Evolutionary conservation across 2,113 vertebrate genomes (phyloP), one percentile per base, ranked within the genome.

Genomic region (Hiodon tergisus): DNA sequence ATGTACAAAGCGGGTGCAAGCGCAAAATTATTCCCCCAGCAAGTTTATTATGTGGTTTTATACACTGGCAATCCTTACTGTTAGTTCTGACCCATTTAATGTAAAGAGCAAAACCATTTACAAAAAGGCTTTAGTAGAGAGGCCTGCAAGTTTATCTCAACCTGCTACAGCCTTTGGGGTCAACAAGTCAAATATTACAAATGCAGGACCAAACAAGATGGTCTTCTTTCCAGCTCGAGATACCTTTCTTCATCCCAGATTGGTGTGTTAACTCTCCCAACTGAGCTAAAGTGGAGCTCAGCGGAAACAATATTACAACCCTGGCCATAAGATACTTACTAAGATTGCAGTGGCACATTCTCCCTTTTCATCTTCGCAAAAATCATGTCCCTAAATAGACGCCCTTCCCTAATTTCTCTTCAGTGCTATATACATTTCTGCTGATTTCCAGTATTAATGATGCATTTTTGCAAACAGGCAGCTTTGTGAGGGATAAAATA

Each of bases 161-260:
- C 68, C 68, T 61, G 6, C 16, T 76, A 79, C 79, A 82, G 81
- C 61, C 71, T 73, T 80, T 63, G 76, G 69, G 77, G 69, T 76
- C 85, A 88, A 87, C 73, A 72, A 0, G 70, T 73, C 80, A 78
- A 83, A 89, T 88, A 90, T 89, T 90, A 89, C 79, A 84, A 55
- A 59, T 69, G 7, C 47, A 58, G 81, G 80, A 69, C 51, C 55
- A 76, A 53, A 69, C 52, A 73, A 62, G 53, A 70, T 8, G 54
- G 66, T 52, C 66, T 58, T 80, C 80, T 79, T 81, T 81, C 71
- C 13, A 31, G 53, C 65, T 4, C 61, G 9, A 3, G 65, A 63
- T 17, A 57, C 58, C 54, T 59, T 65, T 50, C 50, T 69, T 70
- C 16, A 61, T 59, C 52, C 6, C 75, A 58, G 76, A 73, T 79